These are phyloP conservation scores for Erythrolamprus reginae DNA, from an alignment of 2,113 vertebrate species.

Conservation along the genomic window DNA sequence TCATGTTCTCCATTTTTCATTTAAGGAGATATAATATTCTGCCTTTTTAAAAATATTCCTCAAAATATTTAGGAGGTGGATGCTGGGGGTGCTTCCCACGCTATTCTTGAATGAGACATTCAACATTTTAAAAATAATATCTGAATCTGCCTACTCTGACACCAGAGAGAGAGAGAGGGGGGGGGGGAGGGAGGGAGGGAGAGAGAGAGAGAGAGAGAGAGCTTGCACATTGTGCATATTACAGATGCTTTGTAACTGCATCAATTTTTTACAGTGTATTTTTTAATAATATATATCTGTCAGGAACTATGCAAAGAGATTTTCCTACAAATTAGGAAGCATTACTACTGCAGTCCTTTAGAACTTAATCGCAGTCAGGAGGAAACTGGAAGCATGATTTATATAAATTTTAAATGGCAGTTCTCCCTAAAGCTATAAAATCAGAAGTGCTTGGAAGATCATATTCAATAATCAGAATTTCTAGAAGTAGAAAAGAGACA, in stretches of 20 bases:
- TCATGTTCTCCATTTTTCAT: too few relatives aligned
- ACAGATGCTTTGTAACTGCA: background rate
- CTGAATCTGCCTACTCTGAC: background rate
- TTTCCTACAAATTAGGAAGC: background rate
- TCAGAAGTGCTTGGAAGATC: background rate
- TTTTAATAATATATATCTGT: background rate
- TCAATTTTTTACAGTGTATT: background rate
- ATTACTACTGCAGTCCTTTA: background rate
- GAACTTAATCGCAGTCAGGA: background rate
- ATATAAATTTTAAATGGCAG: background rate
- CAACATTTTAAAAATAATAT: background rate
- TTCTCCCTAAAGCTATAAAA: background rate
- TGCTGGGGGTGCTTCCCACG: too few relatives aligned
- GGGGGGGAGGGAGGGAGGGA: too few relatives aligned
- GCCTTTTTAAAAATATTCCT: too few relatives aligned
- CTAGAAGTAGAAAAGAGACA: conserved; percentile 3
- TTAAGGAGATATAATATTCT: too few relatives aligned
- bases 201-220: too few relatives aligned
- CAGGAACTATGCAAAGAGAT: background rate
- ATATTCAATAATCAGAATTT: conserved; percentile 1
- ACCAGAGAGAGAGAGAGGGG: too few relatives aligned
- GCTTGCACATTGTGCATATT: background rate
- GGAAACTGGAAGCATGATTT: background rate
- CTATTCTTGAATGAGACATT: background rate
- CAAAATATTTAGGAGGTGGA: too few relatives aligned